A percentile compares a stretch with the other conserved stretches of the same genome.
These are phyloP conservation scores for Orthochromis indermauri DNA, from an alignment of 2,113 vertebrate genomes.

Conservation along the genomic window DNA sequence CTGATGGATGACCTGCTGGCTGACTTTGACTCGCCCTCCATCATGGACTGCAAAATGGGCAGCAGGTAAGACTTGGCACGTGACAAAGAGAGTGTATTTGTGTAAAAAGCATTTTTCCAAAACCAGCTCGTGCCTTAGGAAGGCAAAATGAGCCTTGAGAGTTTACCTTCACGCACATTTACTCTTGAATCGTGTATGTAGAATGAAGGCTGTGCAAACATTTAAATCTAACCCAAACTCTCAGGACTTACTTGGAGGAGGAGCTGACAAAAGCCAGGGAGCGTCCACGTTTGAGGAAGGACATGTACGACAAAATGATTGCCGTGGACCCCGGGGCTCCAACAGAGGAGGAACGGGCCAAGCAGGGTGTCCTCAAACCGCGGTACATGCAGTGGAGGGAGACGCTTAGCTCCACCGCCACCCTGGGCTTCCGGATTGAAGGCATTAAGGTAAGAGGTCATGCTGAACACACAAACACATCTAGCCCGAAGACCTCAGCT, in stretches of 20 bases:
- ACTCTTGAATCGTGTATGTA: background rate
- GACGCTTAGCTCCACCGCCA: conserved; percentile 82
- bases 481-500: background rate
- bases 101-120: background rate
- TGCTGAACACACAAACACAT: background rate
- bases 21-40: conserved; percentile 81
- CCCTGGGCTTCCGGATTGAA: conserved; percentile 85
- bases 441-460: conserved; percentile 80
- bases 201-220: background rate
- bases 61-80: conserved; percentile 70
- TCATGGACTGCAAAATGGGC: conserved; percentile 96
- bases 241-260: conserved; percentile 86
- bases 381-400: conserved; percentile 93
- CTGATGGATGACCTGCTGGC: conserved; percentile 86
- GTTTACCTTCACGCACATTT: background rate
- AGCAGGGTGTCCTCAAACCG: conserved; percentile 80
- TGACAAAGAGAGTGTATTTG: background rate
- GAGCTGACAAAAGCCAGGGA: conserved; percentile 83
- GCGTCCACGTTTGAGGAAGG: conserved; percentile 75
- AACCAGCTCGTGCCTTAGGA: background rate
- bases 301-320: conserved; percentile 93
- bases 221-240: background rate
- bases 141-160: background rate
- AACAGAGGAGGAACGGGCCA: conserved; percentile 74
- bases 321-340: conserved; percentile 82